Percentiles rank a stretch among this genome's conserved stretches.
These are phyloP conservation scores for Vireo griseus DNA, from an alignment of 2,797 vertebrate species.

Conservation along the genomic window DNA sequence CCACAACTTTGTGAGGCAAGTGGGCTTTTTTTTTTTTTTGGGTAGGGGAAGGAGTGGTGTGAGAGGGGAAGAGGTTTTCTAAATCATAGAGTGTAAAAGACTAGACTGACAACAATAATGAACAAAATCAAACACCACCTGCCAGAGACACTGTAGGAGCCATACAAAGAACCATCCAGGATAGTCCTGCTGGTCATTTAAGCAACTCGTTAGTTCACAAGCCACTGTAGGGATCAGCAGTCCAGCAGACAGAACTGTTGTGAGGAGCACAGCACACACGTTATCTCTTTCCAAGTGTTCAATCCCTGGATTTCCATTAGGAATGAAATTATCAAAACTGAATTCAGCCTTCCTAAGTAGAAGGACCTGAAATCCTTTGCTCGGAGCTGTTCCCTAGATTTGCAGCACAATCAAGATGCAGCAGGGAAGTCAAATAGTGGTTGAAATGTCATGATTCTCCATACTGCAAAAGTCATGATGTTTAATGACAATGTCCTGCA, in stretches of 20 bases:
- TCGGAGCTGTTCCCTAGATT: neutral
- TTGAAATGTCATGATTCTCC: neutral
- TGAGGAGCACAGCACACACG: neutral
- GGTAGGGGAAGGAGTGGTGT: neutral
- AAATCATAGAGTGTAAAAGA: neutral
- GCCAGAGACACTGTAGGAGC: neutral
- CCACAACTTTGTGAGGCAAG: slow-evolving; percentile 13
- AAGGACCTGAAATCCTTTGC: neutral
- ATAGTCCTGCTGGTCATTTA: neutral
- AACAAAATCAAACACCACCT: slow-evolving; percentile 21
- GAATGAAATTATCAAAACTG: neutral
- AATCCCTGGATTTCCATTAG: neutral
- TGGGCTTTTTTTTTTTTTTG: neutral
- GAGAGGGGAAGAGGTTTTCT: neutral
- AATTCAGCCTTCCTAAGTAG: neutral
- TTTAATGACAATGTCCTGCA: neutral
- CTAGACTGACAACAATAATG: neutral
- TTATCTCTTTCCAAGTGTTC: neutral
- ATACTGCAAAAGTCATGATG: neutral
- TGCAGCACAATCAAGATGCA: neutral
- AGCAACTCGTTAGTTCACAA: neutral
- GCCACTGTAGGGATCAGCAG: neutral
- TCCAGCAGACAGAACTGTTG: neutral
- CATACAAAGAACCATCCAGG: neutral
- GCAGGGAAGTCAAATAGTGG: neutral